phyloP scores from a whole-genome alignment of 2,888 invertebrate genomes.

The Scrobipalpa atriplicella region DNA sequence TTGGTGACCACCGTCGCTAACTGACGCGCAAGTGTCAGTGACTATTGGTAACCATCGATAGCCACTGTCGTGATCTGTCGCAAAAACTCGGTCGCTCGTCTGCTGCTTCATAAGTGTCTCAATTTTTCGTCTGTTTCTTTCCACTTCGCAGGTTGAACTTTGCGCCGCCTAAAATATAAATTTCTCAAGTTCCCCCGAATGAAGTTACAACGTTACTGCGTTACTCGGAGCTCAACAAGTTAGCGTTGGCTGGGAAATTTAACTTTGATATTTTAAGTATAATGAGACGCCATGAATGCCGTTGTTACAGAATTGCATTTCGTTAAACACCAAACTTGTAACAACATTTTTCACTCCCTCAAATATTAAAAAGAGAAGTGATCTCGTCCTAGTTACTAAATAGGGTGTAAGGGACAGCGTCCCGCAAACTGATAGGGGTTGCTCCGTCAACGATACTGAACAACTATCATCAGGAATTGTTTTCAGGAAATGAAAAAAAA shows the following conservation, averaged over 20 bases:
- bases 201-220: slow-evolving; percentile 66
- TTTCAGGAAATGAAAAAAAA: no score
- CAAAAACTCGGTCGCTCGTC: no score
- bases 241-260: slow-evolving; percentile 55
- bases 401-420: background rate
- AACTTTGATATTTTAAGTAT: slow-evolving; percentile 50
- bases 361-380: background rate
- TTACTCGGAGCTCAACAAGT: slow-evolving; percentile 65
- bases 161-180: slow-evolving; percentile 76
- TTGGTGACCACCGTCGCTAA: no score
- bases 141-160: slow-evolving; percentile 73
- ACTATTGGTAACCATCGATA: no score
- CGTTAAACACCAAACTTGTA: slow-evolving; percentile 11
- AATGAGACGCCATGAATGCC: slow-evolving; percentile 16
- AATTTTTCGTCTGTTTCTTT: slow-evolving; percentile 54
- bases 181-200: slow-evolving; percentile 71
- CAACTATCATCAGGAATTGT: no score
- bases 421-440: no score
- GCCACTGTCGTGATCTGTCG: no score
- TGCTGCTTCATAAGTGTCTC: slow-evolving; percentile 43
- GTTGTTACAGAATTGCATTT: slow-evolving; percentile 26
- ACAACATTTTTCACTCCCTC: slow-evolving; percentile 13
- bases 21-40: no score
- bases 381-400: background rate
- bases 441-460: no score